These are phyloP conservation scores for Crioceris asparagi DNA, from an alignment of 2,888 invertebrate genomes.

Conservation along the genomic window DNA sequence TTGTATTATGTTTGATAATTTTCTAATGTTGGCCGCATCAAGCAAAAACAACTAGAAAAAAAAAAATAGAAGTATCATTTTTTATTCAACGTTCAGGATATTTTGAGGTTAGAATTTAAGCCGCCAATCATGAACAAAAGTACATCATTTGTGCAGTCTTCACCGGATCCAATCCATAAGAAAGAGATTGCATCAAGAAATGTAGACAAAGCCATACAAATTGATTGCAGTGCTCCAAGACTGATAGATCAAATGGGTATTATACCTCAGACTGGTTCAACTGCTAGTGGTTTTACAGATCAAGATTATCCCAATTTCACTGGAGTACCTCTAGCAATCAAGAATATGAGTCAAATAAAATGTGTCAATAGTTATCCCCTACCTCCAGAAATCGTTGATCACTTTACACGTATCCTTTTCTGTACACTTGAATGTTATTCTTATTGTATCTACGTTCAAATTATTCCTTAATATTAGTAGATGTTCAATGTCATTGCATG, in stretches of 20 bases:
- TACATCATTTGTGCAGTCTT: no score
- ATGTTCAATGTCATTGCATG: slow-evolving; percentile 90
- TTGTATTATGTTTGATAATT: no score
- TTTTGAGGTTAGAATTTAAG: no score
- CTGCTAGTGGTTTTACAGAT: slow-evolving; percentile 82
- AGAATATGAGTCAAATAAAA: slow-evolving; percentile 66
- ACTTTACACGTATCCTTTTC: slow-evolving; percentile 83
- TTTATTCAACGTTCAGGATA: no score
- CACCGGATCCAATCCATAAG: no score
- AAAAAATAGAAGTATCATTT: no score
- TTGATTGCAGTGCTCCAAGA: slow-evolving; percentile 61
- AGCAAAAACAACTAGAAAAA: no score
- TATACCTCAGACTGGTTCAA: slow-evolving; percentile 58
- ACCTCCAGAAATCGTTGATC: slow-evolving; percentile 89
- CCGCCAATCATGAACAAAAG: no score
- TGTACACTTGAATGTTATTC: not conserved
- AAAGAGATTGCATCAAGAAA: slow-evolving; percentile 71
- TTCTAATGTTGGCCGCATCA: no score
- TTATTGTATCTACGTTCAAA: not conserved
- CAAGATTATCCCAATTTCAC: slow-evolving; percentile 81
- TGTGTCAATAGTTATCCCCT: slow-evolving; percentile 76
- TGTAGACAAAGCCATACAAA: slow-evolving; percentile 61
- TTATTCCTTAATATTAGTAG: slow-evolving; percentile 37
- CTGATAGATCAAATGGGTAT: slow-evolving; percentile 59
- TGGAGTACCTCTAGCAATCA: slow-evolving; percentile 52